These are phyloP conservation scores for Heterodera filipjevi DNA, from an alignment of 2,888 invertebrate genomes.

Conservation along the genomic window DNA sequence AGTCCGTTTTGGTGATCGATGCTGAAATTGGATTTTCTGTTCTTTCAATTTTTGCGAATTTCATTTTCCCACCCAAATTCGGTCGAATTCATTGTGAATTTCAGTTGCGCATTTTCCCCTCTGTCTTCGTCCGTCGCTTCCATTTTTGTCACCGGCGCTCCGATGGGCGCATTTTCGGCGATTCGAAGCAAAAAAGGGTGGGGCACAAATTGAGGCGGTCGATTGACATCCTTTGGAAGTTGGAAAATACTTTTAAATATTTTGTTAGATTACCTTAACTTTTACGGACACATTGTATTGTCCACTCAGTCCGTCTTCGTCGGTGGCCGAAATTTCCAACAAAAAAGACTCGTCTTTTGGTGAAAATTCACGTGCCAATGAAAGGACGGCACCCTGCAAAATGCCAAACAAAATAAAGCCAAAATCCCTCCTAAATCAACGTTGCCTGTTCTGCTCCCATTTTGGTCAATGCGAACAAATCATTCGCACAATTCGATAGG, in stretches of 20 bases:
- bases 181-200: conserved; percentile 57
- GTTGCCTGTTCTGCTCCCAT: conserved; percentile 43
- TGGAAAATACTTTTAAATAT: too few species aligned
- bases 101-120: conserved; percentile 81
- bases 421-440: too few species aligned
- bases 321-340: conserved; percentile 58
- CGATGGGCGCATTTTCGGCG: conserved; percentile 88
- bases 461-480: conserved; percentile 56
- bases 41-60: neutral
- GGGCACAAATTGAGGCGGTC: conserved; percentile 55
- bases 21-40: conserved; percentile 71
- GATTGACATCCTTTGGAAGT: conserved; percentile 57
- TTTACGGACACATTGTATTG: conserved; percentile 77
- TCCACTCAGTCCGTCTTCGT: conserved; percentile 53
- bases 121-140: conserved; percentile 89
- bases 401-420: neutral
- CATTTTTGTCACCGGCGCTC: conserved; percentile 79
- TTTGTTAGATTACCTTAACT: conserved; percentile 71
- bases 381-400: conserved; percentile 54
- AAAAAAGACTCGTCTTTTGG: conserved; percentile 50
- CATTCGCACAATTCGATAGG: conserved; percentile 55
- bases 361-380: conserved; percentile 50
- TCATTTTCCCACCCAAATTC: conserved; percentile 40
- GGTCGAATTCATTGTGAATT: conserved; percentile 67
- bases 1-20: conserved; percentile 92